Conservation (phyloP, 2,113 vertebrate genomes). For the Peromyscus polionotus region DNA sequence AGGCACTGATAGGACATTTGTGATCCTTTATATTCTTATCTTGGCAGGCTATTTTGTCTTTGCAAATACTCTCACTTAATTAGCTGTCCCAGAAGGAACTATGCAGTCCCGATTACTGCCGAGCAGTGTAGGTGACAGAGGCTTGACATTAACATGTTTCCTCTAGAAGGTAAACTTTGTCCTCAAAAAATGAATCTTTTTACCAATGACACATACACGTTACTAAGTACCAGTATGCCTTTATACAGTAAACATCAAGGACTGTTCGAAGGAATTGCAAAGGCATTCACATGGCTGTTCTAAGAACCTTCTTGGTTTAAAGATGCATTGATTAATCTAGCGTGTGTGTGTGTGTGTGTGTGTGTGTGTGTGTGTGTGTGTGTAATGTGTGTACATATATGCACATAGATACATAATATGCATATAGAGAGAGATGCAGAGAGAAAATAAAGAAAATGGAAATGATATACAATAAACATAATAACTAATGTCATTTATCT, state of each 20-base stretch:
- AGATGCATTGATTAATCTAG: background rate
- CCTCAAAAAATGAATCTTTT: conserved; percentile 44
- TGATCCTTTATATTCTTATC: background rate
- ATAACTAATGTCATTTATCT: background rate
- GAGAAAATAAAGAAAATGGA: background rate
- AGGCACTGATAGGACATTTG: background rate
- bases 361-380: no score
- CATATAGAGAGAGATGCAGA: background rate
- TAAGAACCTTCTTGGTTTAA: background rate
- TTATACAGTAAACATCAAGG: conserved; percentile 43
- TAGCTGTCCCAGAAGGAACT: conserved; percentile 18
- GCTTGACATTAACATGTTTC: background rate
- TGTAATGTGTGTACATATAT: background rate
- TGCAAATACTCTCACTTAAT: conserved; percentile 46
- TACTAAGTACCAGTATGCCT: background rate
- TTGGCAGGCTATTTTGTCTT: background rate
- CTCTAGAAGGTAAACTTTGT: conserved; percentile 4
- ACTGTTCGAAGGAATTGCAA: background rate
- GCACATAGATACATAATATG: background rate
- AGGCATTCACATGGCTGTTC: background rate
- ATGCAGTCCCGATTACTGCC: background rate
- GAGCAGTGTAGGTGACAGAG: background rate
- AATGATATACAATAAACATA: background rate
- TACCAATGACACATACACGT: background rate
- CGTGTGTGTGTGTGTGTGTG: background rate